Evolutionary conservation across 37 sponge, comb jelly and placozoan genomes (phyloP), one percentile per base, ranked within the genome.

Genomic region (Agelas oroides): DNA sequence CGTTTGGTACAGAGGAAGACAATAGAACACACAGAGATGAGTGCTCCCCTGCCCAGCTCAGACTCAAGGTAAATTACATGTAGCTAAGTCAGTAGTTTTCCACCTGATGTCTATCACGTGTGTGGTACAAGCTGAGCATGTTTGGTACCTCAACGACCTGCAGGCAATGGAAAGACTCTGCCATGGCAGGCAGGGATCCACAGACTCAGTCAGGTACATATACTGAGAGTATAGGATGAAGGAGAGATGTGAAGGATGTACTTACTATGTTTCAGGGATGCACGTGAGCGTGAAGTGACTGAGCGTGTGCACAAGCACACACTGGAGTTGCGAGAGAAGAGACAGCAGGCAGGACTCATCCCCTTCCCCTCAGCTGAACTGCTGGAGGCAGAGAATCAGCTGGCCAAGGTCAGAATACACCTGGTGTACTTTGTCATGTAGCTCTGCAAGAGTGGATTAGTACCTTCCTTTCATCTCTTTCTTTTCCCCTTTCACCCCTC

Each of bases 401-500:
- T 88, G 0, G 89, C 89, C 12, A 83, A 88, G 83, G 89, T 82
- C 5, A 23, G 75, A n/a, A n/a, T n/a, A n/a, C n/a, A n/a, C n/a
- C n/a, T 55, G 34, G 28, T 21, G 5, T 6, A 35, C 28, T 34
- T 37, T 13, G 32, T 32, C 41, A 37, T 20, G 39, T 71, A 39
- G 12, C 14, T 71, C n/a, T 71, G 72, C 36, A 36, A 20, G 37
- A 21, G 34, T 36, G 37, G 28, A 30, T 5, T n/a, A 20, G n/a
- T n/a, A n/a, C n/a, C n/a, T n/a, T n/a, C n/a, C n/a, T n/a, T n/a
- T n/a, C n/a, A n/a, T n/a, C n/a, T n/a, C n/a, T n/a, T n/a, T n/a
- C n/a, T n/a, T n/a, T n/a, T n/a, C n/a, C n/a, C n/a, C n/a, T n/a
- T n/a, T n/a, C n/a, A n/a, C n/a, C n/a, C n/a, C n/a, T n/a, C n/a